Percentiles rank a stretch among this genome's conserved stretches.
Evolutionary conservation across 2,888 invertebrate genomes (phyloP).

Genomic region (Chrysopilus asiliformis): DNA sequence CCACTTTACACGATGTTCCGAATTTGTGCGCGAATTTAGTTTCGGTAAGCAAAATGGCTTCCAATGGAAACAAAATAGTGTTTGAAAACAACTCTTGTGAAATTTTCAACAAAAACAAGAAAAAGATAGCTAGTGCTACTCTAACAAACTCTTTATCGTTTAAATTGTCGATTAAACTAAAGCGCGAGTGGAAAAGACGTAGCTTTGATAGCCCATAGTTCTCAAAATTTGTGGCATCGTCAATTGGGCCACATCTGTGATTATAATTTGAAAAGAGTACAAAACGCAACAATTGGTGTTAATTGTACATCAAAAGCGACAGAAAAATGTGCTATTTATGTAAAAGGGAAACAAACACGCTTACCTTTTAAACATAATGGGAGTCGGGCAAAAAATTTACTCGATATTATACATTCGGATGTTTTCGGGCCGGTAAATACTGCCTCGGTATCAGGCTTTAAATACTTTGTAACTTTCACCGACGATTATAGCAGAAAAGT

Average conservation of each 20-base stretch:
- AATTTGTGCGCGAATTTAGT: too few species aligned
- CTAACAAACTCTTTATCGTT: slow-evolving; percentile 12
- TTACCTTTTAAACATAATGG: slow-evolving; percentile 14
- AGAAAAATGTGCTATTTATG: slow-evolving; percentile 16
- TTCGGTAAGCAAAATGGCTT: too few species aligned
- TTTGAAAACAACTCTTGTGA: too few species aligned
- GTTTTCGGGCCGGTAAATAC: slow-evolving; percentile 27
- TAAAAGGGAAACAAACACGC: slow-evolving; percentile 19
- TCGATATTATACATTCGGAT: slow-evolving; percentile 27
- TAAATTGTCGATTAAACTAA: slow-evolving; percentile 10
- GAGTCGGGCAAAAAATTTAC: slow-evolving; percentile 14
- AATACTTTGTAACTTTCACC: slow-evolving; percentile 26
- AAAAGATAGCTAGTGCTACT: slow-evolving; percentile 9
- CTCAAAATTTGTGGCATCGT: slow-evolving; percentile 16
- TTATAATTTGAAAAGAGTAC: slow-evolving; percentile 10
- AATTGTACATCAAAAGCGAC: slow-evolving; percentile 8
- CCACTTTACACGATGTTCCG: too few species aligned
- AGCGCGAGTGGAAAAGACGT: neutral
- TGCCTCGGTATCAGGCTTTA: slow-evolving; percentile 22
- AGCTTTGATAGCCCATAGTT: slow-evolving; percentile 6
- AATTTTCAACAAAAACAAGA: slow-evolving; percentile 12
- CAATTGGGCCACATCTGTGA: slow-evolving; percentile 18
- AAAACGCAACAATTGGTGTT: slow-evolving; percentile 8
- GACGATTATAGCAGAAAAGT: slow-evolving; percentile 22
- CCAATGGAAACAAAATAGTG: too few species aligned